Conservation (phyloP, 1,140 invertebrate genomes). For the Panagrolaimus sp. region DNA sequence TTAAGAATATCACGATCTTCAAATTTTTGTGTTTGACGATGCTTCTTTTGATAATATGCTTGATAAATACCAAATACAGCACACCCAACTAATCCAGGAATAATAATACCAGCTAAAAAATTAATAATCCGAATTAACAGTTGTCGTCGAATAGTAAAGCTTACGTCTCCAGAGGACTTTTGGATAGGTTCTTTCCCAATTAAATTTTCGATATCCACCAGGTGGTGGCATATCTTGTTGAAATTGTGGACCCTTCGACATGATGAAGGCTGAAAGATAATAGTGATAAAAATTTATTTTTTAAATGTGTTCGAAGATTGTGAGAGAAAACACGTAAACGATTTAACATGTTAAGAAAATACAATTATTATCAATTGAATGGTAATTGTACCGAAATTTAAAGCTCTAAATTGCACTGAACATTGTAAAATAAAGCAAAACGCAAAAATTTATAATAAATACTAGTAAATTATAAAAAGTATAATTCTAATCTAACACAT, state of each 20-base stretch:
- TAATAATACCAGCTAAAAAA: slow-evolving; percentile 42
- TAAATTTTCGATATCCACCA: slow-evolving; percentile 58
- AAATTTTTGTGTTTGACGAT: slow-evolving; percentile 51
- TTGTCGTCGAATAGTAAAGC: slow-evolving; percentile 23
- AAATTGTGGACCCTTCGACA: slow-evolving; percentile 2
- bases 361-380: too few species aligned
- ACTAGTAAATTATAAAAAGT: too few species aligned
- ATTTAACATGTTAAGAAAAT: too few species aligned
- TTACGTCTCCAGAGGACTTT: slow-evolving; percentile 52
- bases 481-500: too few species aligned
- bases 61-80: slow-evolving; percentile 44
- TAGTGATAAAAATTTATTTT: slow-evolving; percentile 18
- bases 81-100: slow-evolving; percentile 45
- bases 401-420: too few species aligned
- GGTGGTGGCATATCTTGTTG: slow-evolving; percentile 59
- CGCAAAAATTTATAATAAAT: too few species aligned
- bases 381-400: too few species aligned
- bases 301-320: too few species aligned
- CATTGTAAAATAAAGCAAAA: too few species aligned
- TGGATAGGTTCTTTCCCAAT: slow-evolving; percentile 46
- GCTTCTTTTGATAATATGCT: slow-evolving; percentile 37
- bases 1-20: slow-evolving; percentile 59
- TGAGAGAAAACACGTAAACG: neutral
- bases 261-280: slow-evolving; percentile 1
- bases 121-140: neutral